Base-by-base conservation (phyloP, 2,797 vertebrate species). In the Trematomus bernacchii region DNA sequence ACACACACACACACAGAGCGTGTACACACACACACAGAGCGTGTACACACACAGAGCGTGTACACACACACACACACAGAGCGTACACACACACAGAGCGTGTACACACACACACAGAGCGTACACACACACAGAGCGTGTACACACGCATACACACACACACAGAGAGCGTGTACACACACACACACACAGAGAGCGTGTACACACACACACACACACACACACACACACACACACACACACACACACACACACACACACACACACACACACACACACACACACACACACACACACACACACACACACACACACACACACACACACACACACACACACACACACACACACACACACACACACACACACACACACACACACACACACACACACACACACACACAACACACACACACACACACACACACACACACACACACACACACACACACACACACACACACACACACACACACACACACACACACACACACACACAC, bases 41-140 rank as follows among this genome's bases (percentile, higher is more conserved):
- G n/a, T n/a, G n/a, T n/a, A 61, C 19, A 54, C 19, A 50, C 48
- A n/a, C 48, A 50, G n/a, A n/a, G n/a, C n/a, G n/a, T n/a, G n/a
- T n/a, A 71, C 42, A 19, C 27, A 53, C 60, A 57, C 60, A 57
- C 33, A 66, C 52, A 60, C n/a, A 44, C n/a, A n/a, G n/a, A n/a
- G n/a, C n/a, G n/a, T n/a, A 46, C 15, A 64, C 44, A 71, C 43
- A 19, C 27, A 54, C 61, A n/a, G n/a, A n/a, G n/a, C n/a, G n/a
- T n/a, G n/a, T n/a, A 33, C 30, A 33, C 30, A 33, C 37, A 47
- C 30, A 65, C 51, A 60, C n/a, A 43, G 1, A 59, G 40, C 18
- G n/a, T n/a, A 40, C 12, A 2, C 30, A 71, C 43, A 19, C 27
- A 54, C 61, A n/a, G n/a, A n/a, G n/a, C n/a, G n/a, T n/a, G n/a